Conservation (phyloP, 1,140 invertebrate species). For the Heliothis virescens region DNA sequence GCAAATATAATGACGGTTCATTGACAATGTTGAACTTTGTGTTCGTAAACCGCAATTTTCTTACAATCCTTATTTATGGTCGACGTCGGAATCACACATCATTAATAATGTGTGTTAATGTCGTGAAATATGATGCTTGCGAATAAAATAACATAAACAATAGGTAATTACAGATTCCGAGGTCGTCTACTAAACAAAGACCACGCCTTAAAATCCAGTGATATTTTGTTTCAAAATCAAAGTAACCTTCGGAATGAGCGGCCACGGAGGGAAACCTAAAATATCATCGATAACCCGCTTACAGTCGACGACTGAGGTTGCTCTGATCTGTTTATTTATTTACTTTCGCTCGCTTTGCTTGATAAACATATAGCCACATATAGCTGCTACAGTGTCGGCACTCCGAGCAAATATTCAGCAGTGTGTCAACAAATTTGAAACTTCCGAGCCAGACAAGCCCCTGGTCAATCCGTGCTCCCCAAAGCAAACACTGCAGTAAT, state of each 20-base stretch:
- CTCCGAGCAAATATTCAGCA: no score
- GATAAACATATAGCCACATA: no score
- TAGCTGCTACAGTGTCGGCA: no score
- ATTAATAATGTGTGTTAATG: conserved; percentile 39
- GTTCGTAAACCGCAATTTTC: background rate
- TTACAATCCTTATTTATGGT: conserved; percentile 22
- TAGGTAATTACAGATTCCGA: conserved; percentile 28
- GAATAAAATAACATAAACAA: conserved; percentile 38
- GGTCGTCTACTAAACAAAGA: conserved; percentile 32
- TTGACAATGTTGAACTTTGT: conserved; percentile 34
- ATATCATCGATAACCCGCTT: conserved; percentile 47
- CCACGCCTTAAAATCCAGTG: conserved; percentile 49
- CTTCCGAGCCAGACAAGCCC: no score
- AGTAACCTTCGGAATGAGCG: conserved; percentile 58
- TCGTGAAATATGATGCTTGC: conserved; percentile 28
- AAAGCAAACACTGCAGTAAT: background rate
- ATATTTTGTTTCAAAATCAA: conserved; percentile 66
- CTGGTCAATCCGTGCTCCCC: no score
- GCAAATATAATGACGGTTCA: conserved; percentile 23
- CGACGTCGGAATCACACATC: conserved; percentile 27
- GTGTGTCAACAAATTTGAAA: no score
- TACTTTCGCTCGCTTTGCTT: background rate
- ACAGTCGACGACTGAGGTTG: conserved; percentile 28
- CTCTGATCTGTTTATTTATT: conserved; percentile 25
- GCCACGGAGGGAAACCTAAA: conserved; percentile 66